Conservation (phyloP, 2,797 vertebrate species). For the Alcedo atthis region DNA sequence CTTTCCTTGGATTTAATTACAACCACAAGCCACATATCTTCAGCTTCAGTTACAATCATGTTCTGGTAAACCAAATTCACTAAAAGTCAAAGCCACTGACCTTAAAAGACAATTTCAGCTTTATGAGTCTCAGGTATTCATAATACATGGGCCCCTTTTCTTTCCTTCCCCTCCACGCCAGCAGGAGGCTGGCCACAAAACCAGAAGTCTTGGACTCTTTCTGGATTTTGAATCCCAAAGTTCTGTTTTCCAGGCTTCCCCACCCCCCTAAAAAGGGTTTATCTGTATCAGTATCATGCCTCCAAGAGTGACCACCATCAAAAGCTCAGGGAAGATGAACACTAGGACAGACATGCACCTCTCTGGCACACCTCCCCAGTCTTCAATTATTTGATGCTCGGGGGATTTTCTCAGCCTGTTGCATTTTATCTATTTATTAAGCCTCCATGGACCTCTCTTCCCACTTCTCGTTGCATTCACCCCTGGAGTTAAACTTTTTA, state of each 20-base stretch:
- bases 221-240: neutral
- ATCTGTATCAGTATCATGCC: neutral
- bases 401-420: neutral
- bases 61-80: neutral
- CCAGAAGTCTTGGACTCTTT: neutral
- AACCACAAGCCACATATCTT: neutral
- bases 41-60: neutral
- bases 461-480: neutral
- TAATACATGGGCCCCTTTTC: neutral
- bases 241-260: neutral
- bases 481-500: neutral
- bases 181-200: neutral
- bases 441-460: neutral
- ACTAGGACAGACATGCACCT: neutral
- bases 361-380: neutral
- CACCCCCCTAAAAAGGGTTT: fast-evolving
- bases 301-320: neutral
- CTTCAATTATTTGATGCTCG: neutral
- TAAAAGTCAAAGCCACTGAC: neutral
- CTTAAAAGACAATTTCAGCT: neutral
- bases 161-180: neutral
- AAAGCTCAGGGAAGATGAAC: neutral
- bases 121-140: neutral
- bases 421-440: neutral
- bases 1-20: neutral